Conservation (phyloP, 2,888 invertebrate genomes). For the Ectropis crepuscularia region DNA sequence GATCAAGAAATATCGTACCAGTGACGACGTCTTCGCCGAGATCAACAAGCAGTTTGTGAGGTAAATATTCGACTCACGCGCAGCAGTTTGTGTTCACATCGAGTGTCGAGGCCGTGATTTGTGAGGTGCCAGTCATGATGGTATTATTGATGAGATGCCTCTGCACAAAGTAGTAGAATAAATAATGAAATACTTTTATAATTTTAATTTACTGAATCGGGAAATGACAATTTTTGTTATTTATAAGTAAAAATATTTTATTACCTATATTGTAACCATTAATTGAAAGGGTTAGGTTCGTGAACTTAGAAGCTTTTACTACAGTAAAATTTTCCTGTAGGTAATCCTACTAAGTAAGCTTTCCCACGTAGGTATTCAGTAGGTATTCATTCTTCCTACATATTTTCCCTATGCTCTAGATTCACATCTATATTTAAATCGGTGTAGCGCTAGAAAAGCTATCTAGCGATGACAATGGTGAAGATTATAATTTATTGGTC, state of each 20-base stretch:
- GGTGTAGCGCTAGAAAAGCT: conserved; percentile 67
- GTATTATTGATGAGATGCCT: conserved; percentile 64
- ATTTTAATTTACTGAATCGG: not conserved
- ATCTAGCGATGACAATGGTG: conserved; percentile 39
- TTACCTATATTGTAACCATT: too few species aligned
- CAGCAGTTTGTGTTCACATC: conserved; percentile 72
- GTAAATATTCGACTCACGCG: conserved; percentile 74
- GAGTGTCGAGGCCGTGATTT: conserved; percentile 40
- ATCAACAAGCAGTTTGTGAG: conserved; percentile 17
- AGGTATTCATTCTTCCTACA: too few species aligned
- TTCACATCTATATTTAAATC: conserved; percentile 65
- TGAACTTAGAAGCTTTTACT: too few species aligned
- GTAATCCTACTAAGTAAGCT: too few species aligned
- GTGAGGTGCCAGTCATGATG: conserved; percentile 57
- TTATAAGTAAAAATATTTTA: too few species aligned
- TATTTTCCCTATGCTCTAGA: conserved; percentile 29
- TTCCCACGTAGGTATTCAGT: too few species aligned
- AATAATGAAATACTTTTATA: conserved; percentile 7
- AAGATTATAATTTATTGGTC: conserved; percentile 36
- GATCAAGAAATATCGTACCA: too few species aligned
- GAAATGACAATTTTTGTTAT: too few species aligned
- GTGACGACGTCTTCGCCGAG: too few species aligned
- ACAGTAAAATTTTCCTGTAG: too few species aligned
- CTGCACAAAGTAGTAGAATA: conserved; percentile 31
- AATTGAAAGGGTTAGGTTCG: too few species aligned